phyloP scores from a whole-genome alignment of 2,113 vertebrate species.

The Neoarius graeffei region DNA sequence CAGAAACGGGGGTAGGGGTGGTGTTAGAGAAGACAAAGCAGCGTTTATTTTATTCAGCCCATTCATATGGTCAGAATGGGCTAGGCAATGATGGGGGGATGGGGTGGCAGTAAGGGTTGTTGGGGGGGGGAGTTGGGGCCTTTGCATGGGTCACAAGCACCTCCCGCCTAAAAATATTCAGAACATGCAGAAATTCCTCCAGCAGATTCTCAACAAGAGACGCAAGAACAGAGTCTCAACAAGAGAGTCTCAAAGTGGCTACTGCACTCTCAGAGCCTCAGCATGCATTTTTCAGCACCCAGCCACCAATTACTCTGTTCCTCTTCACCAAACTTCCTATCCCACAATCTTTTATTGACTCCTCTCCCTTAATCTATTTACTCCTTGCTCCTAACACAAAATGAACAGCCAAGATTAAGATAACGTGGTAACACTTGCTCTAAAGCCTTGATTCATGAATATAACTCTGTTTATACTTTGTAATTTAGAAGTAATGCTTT shows the following conservation, averaged over 20 bases:
- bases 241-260: constrained; percentile 46
- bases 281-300: constrained; percentile 39
- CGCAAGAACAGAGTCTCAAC: constrained; percentile 58
- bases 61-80: constrained; percentile 87
- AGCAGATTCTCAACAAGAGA: constrained; percentile 64
- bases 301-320: constrained; percentile 18
- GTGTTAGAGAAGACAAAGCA: constrained; percentile 78
- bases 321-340: not conserved
- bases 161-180: constrained; percentile 74
- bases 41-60: constrained; percentile 88
- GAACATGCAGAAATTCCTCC: constrained; percentile 74
- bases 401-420: not conserved
- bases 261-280: constrained; percentile 3
- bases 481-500: not conserved
- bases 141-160: constrained; percentile 73
- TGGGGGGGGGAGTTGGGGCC: constrained; percentile 61
- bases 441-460: not conserved
- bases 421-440: not conserved
- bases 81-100: constrained; percentile 58
- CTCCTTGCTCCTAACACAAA: not conserved
- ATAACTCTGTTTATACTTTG: not conserved
- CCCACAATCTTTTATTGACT: not conserved
- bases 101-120: not conserved
- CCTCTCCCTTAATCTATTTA: not conserved
- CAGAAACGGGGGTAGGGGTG: constrained; percentile 46